Evolutionary conservation across 2,113 vertebrate genomes (phyloP).

Genomic region (Dascyllus trimaculatus): DNA sequence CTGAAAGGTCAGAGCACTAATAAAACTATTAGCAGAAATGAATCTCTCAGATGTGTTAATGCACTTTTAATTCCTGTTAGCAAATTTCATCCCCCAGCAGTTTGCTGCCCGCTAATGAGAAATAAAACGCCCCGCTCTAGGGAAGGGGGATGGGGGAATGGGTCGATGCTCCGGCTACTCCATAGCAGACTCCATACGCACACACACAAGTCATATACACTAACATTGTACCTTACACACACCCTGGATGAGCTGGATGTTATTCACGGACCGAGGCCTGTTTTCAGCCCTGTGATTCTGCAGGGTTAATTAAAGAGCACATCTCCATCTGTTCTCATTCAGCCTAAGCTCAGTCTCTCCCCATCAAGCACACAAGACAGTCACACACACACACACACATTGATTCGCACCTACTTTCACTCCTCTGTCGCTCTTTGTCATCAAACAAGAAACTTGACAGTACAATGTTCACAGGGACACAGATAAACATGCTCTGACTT

Average conservation of each 20-base stretch:
- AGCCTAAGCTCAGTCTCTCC: constrained; percentile 75
- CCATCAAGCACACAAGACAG: constrained; percentile 66
- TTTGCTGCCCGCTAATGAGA: constrained; percentile 89
- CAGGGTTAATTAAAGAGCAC: constrained; percentile 90
- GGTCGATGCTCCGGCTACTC: constrained; percentile 82
- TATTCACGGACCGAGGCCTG: constrained; percentile 88
- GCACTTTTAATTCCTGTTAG: constrained; percentile 92
- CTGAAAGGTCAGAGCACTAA: constrained; percentile 90
- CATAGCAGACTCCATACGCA: constrained; percentile 57
- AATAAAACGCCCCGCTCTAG: constrained; percentile 86
- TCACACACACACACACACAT: constrained; percentile 53
- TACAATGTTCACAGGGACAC: constrained; percentile 47
- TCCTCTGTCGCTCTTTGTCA: constrained; percentile 63
- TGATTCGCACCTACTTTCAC: constrained; percentile 24
- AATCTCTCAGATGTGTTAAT: constrained; percentile 90
- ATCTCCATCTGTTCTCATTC: constrained; percentile 89
- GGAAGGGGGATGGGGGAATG: constrained; percentile 78
- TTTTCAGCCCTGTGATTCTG: constrained; percentile 87
- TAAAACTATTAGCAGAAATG: constrained; percentile 90
- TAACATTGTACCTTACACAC: constrained; percentile 64
- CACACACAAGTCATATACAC: constrained; percentile 60
- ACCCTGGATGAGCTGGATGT: constrained; percentile 80
- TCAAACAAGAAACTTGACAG: constrained; percentile 48
- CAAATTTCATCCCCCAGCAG: constrained; percentile 90
- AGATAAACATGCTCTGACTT: constrained; percentile 58